Evolutionary conservation across 2,113 vertebrate genomes (phyloP), one percentile per base, ranked within the genome.

Genomic region (Malaclemys terrapin): DNA sequence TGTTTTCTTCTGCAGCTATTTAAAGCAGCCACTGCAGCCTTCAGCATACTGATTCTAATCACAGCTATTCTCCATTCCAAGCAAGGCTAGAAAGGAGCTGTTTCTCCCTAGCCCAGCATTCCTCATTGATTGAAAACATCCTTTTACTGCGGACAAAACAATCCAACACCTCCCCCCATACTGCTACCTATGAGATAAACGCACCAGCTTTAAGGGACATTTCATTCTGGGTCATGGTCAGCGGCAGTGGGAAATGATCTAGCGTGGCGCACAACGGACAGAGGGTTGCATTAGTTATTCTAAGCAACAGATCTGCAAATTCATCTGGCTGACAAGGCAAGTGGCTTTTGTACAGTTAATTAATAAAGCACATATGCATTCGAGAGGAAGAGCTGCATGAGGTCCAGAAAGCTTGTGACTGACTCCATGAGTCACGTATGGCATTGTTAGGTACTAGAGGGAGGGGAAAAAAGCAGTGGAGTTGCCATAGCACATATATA

Each of bases 401-500:
- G 75, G 54, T 54, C 53, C 50, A 81, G n/a, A 93, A 85, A 89
- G 76, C 87, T 84, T 82, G 6, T 45, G 52, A 69, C 84, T 20
- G 52, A 91, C 45, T 5, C 24, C 88, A 75, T 50, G 86, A 42
- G 76, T 95, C 56, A 87, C 38, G 75, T 80, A 87, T 17, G 84
- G 35, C 11, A 82, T 19, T 52, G 25, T 7, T 5, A 76, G 35
- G 42, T 79, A 79, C 69, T 69, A 53, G 8, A 88, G 22, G 59
- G 76, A 88, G 85, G 9, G 19, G 12, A 93, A 84, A 50, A 85
- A 54, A 85, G 50, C 89, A 75, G 31, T 79, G 75, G 54, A 53
- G 53, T 80, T 92, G 85, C 42, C 90, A 91, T 76, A 92, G 86
- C 35, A 84, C 42, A 24, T 59, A 84, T n/a, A 89, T 38, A n/a